Evolutionary conservation across 2,888 invertebrate species (phyloP).

Genomic region (Spilarctia lutea): DNA sequence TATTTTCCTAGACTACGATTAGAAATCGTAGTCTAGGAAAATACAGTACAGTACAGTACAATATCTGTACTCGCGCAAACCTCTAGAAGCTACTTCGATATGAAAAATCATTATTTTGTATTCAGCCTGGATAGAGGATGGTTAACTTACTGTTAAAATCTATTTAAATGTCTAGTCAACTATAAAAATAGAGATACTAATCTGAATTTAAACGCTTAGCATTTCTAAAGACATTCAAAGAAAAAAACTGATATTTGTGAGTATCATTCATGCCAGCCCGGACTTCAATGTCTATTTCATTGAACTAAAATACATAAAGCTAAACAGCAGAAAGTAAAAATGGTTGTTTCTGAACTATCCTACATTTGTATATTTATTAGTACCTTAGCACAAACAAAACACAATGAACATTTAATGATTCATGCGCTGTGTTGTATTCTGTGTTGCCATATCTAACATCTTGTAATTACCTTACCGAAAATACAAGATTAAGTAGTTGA

Average conservation of each 20-base stretch:
- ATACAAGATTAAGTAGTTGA: conserved; percentile 40
- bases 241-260: background rate
- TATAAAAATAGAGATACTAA: background rate
- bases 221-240: too few species aligned
- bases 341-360: background rate
- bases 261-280: background rate
- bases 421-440: background rate
- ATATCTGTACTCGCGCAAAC: background rate
- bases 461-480: conserved; percentile 42
- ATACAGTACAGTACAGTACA: too few species aligned
- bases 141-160: too few species aligned
- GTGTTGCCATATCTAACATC: conserved; percentile 29
- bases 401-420: conserved; percentile 7
- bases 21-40: too few species aligned
- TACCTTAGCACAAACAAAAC: conserved; percentile 5
- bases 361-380: background rate
- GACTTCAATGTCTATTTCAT: too few species aligned
- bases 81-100: too few species aligned
- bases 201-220: background rate
- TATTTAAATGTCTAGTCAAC: background rate
- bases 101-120: background rate
- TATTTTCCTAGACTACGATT: background rate
- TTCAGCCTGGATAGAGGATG: too few species aligned
- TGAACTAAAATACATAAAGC: too few species aligned
- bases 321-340: too few species aligned